Evolutionary conservation across 2,888 invertebrate species (phyloP), one percentile per base, ranked within the genome.

Genomic region (Hypsopygia costalis): DNA sequence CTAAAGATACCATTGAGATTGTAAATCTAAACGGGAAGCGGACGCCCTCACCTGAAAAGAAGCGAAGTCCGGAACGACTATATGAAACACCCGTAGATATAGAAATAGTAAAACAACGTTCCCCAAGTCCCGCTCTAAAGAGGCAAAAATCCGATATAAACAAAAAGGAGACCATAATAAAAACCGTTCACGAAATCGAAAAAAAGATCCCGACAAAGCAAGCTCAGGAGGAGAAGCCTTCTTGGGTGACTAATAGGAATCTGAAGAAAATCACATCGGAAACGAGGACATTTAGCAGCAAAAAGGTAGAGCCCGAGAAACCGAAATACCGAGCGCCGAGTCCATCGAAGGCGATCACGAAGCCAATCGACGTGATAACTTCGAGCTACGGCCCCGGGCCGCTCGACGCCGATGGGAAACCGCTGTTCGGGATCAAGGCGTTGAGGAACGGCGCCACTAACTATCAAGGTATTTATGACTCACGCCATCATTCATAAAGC

Each of bases 331-430:
- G 86, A 11, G 71, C 81, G 6, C 53, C 71, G 11, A 85, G 80
- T 62, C 79, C 79, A n/a, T 71, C 83, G 12, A 77, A 87, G 57
- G 63, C 70, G 46, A 68, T 81, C 40, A 55, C 82, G 41, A 71
- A 90, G 59, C 87, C 91, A 0, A 90, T 89, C 0, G 93, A 94
- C 67, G 91, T 91, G 20, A 93, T 95, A 43, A 95, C 93, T 1
- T 95, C 95, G 1, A 94, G 94, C 69, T 95, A 95, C 71, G 95
- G 95, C 1, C 93, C 94, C 1, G 95, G 95, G 0, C 95, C 95
- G 16, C 92, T 94, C 1, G 95, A 95, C 67, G 94, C 95, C 51
- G 92, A 94, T 55, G 95, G 95, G 7, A 88, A 91, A 42, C 95
- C 95, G 11, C 85, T 95, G 42, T 95, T 95, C 78, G 95, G 95